phyloP scores from a whole-genome alignment of 2,888 invertebrate species.

The Drosophila meridionalis region DNA sequence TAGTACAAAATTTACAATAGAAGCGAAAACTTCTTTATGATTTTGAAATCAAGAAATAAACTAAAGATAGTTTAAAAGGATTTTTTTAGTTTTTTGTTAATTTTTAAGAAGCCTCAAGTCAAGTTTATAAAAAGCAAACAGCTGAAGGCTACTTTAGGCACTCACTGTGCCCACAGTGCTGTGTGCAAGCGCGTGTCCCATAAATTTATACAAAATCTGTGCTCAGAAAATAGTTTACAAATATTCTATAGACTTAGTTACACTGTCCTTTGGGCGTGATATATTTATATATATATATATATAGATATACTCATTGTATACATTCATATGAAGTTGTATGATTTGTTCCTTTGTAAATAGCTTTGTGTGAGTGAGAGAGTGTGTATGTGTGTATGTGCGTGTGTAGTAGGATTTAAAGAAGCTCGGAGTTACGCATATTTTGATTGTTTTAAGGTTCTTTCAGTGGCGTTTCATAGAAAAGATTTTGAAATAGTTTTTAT shows the following conservation, averaged over 20 bases:
- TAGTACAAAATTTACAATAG: constrained; percentile 80
- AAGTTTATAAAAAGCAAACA: constrained; percentile 71
- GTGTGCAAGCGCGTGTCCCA: constrained; percentile 43
- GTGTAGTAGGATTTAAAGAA: constrained; percentile 52
- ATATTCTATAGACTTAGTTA: constrained; percentile 75
- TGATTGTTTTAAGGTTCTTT: constrained; percentile 67
- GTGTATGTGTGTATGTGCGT: constrained; percentile 19
- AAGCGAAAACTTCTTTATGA: constrained; percentile 46
- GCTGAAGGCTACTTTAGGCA: constrained; percentile 71
- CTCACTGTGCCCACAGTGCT: constrained; percentile 49
- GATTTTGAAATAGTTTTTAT: constrained; percentile 15
- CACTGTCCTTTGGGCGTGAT: constrained; percentile 78
- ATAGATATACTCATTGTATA: constrained; percentile 29
- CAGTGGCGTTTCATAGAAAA: constrained; percentile 48
- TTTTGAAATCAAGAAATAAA: constrained; percentile 23
- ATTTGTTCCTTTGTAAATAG: constrained; percentile 47
- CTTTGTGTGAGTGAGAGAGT: constrained; percentile 20
- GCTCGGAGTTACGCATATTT: constrained; percentile 75
- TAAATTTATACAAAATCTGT: constrained; percentile 78
- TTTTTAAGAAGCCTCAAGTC: constrained; percentile 41
- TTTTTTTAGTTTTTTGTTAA: constrained; percentile 3
- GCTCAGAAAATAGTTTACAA: constrained; percentile 80
- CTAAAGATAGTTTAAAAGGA: not conserved
- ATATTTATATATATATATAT: constrained; percentile 21
- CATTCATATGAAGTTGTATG: constrained; percentile 34